Conservation (phyloP, 2,888 invertebrate species). For the Dynastes hyllus region DNA sequence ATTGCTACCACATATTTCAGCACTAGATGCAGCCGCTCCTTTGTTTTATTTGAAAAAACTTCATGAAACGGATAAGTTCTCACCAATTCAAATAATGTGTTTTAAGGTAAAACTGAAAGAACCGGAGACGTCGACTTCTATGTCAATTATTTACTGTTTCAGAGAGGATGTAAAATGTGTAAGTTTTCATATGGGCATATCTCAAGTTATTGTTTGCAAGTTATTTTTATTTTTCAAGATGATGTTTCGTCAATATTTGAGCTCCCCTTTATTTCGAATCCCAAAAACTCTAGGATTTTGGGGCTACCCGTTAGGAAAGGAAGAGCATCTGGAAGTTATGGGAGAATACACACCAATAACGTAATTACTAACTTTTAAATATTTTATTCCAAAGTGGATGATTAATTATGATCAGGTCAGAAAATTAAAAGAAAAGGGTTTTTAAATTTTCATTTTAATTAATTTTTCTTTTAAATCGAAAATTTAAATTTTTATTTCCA, state of each 20-base stretch:
- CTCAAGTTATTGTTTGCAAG: constrained; percentile 46
- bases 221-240: constrained; percentile 65
- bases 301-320: constrained; percentile 63
- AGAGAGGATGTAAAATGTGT: constrained; percentile 75
- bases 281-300: no score
- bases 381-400: constrained; percentile 71
- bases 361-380: constrained; percentile 15
- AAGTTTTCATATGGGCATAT: constrained; percentile 16
- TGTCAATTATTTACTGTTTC: constrained; percentile 75
- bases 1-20: constrained; percentile 64
- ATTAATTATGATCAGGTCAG: constrained; percentile 62
- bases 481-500: no score
- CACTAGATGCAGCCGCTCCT: constrained; percentile 80
- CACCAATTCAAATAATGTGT: no score
- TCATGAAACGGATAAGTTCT: constrained; percentile 72
- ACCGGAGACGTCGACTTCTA: constrained; percentile 76
- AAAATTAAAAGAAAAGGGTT: no score
- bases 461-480: no score
- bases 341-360: constrained; percentile 42
- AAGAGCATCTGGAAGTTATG: constrained; percentile 47
- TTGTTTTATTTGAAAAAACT: constrained; percentile 73
- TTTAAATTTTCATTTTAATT: no score
- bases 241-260: constrained; percentile 75
- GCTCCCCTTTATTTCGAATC: constrained; percentile 76
- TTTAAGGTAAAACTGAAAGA: constrained; percentile 72